Percentiles rank a stretch among this genome's conserved stretches.
These are phyloP conservation scores for Clarias platycephalus DNA, from an alignment of 2,797 vertebrate species.

Conservation along the genomic window DNA sequence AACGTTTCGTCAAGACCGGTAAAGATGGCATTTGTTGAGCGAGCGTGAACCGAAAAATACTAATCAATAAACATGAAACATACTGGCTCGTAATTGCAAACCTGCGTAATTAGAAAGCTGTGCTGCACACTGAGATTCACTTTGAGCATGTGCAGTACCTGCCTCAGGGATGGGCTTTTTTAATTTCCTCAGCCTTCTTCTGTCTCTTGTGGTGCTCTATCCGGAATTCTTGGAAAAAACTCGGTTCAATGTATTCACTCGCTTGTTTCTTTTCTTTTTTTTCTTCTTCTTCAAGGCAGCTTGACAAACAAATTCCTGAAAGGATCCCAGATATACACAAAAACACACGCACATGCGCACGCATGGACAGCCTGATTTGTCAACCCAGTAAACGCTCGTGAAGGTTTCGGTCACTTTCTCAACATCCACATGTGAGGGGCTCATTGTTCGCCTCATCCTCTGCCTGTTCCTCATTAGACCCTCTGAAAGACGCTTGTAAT, in stretches of 20 bases:
- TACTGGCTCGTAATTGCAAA: neutral
- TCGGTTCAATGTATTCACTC: neutral
- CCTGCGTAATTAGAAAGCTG: neutral
- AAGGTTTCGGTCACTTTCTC: conserved; percentile 17
- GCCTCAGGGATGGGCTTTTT: conserved; percentile 47
- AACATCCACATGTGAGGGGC: conserved; percentile 11
- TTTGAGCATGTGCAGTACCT: conserved; percentile 17
- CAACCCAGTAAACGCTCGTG: conserved; percentile 22
- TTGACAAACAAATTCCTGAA: conserved; percentile 20
- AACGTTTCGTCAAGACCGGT: neutral
- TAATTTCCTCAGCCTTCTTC: conserved; percentile 42
- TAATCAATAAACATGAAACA: neutral
- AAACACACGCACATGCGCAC: neutral
- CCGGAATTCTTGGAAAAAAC: conserved; percentile 30
- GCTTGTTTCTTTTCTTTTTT: neutral
- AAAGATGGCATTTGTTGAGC: neutral
- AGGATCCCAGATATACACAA: conserved; percentile 18
- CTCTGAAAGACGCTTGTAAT: neutral
- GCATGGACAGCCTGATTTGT: conserved; percentile 23
- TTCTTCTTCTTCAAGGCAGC: conserved; percentile 5
- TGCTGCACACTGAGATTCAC: neutral
- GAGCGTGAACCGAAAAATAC: neutral
- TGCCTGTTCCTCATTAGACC: conserved; percentile 17
- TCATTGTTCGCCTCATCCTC: conserved; percentile 8
- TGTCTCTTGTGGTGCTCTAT: conserved; percentile 53